phyloP scores from a whole-genome alignment of 2,888 invertebrate species.

The Salticus scenicus region DNA sequence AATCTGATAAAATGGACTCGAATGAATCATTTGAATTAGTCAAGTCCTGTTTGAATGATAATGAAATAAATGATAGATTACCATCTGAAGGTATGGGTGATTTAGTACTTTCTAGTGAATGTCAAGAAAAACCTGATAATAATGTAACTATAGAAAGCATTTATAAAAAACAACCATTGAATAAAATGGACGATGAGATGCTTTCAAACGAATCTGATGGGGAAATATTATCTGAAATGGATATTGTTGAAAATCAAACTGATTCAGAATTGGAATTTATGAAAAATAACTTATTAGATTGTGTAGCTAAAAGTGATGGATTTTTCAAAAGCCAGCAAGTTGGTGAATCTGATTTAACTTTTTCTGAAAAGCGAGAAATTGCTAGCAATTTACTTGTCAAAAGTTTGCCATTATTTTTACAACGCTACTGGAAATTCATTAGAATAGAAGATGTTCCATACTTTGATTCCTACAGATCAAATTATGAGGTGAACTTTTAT shows the following conservation, averaged over 20 bases:
- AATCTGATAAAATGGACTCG: no score
- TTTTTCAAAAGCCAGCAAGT: slow-evolving; percentile 89
- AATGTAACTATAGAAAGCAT: no score
- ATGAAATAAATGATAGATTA: no score
- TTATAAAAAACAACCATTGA: no score
- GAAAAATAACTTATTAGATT: slow-evolving; percentile 46
- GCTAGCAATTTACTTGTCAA: slow-evolving; percentile 81
- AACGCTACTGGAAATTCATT: slow-evolving; percentile 85
- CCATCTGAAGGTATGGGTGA: no score
- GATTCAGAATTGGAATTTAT: background rate
- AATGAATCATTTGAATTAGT: no score
- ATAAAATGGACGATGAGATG: no score
- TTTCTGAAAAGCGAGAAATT: slow-evolving; percentile 83
- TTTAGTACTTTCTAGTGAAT: no score
- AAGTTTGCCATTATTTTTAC: slow-evolving; percentile 83
- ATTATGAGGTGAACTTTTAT: slow-evolving; percentile 81
- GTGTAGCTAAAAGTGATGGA: slow-evolving; percentile 80
- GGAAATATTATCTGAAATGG: background rate
- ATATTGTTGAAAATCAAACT: background rate
- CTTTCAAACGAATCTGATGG: no score
- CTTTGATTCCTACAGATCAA: slow-evolving; percentile 79
- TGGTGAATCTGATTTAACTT: slow-evolving; percentile 84
- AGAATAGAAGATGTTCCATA: slow-evolving; percentile 82
- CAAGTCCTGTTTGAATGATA: no score
- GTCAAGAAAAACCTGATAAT: no score